Percentiles rank a stretch among this genome's conserved stretches.
Conservation (phyloP, 2,797 vertebrate genomes). For the Epinephelus malabaricus region DNA sequence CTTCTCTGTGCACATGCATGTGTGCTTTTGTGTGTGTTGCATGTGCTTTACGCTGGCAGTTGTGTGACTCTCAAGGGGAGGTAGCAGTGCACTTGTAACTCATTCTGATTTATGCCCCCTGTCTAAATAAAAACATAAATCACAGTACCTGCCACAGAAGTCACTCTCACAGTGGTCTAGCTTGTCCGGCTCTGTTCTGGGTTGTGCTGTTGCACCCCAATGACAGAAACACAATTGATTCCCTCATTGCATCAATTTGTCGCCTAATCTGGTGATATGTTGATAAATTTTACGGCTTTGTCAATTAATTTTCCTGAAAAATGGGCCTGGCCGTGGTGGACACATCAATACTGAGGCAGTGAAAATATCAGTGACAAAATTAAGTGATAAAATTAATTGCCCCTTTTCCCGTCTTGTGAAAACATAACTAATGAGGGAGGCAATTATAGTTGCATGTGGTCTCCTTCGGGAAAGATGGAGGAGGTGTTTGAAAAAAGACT, state of each 20-base stretch:
- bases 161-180: slow-evolving; percentile 82
- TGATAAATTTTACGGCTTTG: slow-evolving; percentile 89
- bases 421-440: slow-evolving; percentile 90
- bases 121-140: slow-evolving; percentile 89
- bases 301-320: slow-evolving; percentile 91
- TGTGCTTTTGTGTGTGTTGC: slow-evolving; percentile 54
- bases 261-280: slow-evolving; percentile 90
- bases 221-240: slow-evolving; percentile 90
- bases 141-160: slow-evolving; percentile 84
- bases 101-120: slow-evolving; percentile 88
- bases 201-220: slow-evolving; percentile 66
- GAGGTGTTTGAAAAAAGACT: slow-evolving; percentile 79
- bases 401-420: slow-evolving; percentile 86
- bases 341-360: slow-evolving; percentile 84
- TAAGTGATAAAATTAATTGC: slow-evolving; percentile 91
- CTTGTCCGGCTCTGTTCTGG: slow-evolving; percentile 70
- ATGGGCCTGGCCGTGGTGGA: slow-evolving; percentile 80
- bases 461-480: slow-evolving; percentile 84
- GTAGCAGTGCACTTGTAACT: slow-evolving; percentile 84
- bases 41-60: slow-evolving; percentile 55
- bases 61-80: slow-evolving; percentile 74
- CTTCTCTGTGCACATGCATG: slow-evolving; percentile 31
- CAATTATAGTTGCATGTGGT: slow-evolving; percentile 90
- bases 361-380: slow-evolving; percentile 87
- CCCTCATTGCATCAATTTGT: slow-evolving; percentile 90